Evolutionary conservation across 2,797 vertebrate genomes (phyloP), one percentile per base, ranked within the genome.

Genomic region (Lateolabrax maculatus): DNA sequence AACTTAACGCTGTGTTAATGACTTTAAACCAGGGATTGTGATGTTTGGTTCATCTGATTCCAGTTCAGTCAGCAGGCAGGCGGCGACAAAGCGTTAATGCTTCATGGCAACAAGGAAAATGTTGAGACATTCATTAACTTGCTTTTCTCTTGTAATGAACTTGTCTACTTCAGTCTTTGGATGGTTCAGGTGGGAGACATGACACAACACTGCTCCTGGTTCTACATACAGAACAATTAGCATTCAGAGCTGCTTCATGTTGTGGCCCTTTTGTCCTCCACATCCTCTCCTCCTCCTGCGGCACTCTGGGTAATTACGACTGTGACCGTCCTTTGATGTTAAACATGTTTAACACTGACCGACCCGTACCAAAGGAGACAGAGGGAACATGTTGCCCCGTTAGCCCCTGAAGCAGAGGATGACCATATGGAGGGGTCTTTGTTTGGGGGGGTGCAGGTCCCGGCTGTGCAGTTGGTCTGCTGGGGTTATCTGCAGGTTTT

Each of bases 391-490:
- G 39, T 68, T 58, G 0, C 62, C 41, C 65, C 53, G 61, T 77
- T 69, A 55, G 21, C 49, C 71, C 10, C 52, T 41, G 61, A 77
- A 69, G 68, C 57, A 69, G 44, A 76, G 60, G 70, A 84, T 76
- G 76, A 71, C 18, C 15, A 34, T 74, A 64, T 16, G 67, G 60
- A 57, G 79, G 37, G 53, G 39, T 39, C 65, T 52, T 19, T 21
- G 37, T 39, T 19, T 36, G 73, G 71, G 53, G 51, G 23, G 65
- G 76, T 13, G 70, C 64, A 62, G 68, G 63, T 55, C 70, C 75
- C 81, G 74, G 81, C 78, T 87, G 80, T 75, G 85, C 77, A 83
- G 77, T 81, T 75, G 81, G 19, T 72, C 66, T 43, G 64, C 46
- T 68, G 36, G 68, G 53, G 41, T 41, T 23, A 3, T 48, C 4